These are phyloP conservation scores for Chalcis sispes DNA, from an alignment of 2,888 invertebrate genomes.

Conservation along the genomic window DNA sequence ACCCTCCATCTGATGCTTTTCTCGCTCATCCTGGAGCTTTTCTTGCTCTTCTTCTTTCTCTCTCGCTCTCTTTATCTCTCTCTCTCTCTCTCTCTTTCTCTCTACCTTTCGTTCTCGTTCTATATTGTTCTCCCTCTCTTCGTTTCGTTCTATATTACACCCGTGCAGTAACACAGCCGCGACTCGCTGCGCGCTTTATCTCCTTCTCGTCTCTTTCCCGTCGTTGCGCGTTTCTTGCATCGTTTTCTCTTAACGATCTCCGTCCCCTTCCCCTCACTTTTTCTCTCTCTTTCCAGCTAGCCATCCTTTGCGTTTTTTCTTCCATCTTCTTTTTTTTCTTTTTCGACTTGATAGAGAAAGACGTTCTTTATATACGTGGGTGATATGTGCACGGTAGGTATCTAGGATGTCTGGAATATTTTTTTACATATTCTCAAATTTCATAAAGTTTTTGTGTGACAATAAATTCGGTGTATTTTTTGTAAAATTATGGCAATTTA, in stretches of 20 bases:
- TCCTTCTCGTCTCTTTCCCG: constrained; percentile 54
- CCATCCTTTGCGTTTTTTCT: constrained; percentile 6
- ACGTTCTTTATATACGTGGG: neutral
- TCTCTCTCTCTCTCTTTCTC: constrained; percentile 37
- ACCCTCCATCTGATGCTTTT: too few relatives aligned
- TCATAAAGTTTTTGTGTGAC: neutral
- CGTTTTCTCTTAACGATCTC: constrained; percentile 56
- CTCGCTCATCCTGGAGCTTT: constrained; percentile 52
- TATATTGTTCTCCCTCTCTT: constrained; percentile 13
- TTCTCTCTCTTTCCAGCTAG: constrained; percentile 37
- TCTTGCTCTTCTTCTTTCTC: constrained; percentile 47
- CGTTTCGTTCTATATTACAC: constrained; percentile 9
- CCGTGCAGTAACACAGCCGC: constrained; percentile 11
- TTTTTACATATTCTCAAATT: constrained; percentile 25
- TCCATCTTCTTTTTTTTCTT: neutral
- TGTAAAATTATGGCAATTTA: too few relatives aligned
- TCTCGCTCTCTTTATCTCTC: constrained; percentile 45
- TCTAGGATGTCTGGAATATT: constrained; percentile 4
- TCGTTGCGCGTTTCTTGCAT: constrained; percentile 56
- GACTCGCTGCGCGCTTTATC: constrained; percentile 44
- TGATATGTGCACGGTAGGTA: neutral
- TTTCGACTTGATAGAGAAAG: neutral
- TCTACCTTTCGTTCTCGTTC: constrained; percentile 15
- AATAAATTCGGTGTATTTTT: too few relatives aligned
- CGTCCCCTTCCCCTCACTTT: neutral